Base-by-base conservation (phyloP, 2,888 invertebrate species). In the Galerucella calmariensis region DNA sequence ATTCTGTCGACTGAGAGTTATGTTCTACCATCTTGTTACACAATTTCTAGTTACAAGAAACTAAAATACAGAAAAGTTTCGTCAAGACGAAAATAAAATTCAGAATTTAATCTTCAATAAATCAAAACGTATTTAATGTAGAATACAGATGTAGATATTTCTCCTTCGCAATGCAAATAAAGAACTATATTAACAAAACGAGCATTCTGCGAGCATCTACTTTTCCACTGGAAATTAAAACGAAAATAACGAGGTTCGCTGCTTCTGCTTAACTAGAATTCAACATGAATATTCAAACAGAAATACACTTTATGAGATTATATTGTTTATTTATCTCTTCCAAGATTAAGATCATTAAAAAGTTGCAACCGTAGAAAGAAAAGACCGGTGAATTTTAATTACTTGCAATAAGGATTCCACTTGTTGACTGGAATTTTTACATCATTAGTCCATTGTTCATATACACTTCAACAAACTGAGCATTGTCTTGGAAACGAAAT, bases 171-270 rank as follows among this genome's bases (percentile, higher is more conserved):
- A 35, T 59, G 65, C n/a, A 56, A 69, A 73, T 73, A 66, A 69
- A 73, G 69, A 69, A 73, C 48, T 48, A 14, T 48, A 48, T 48
- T 14, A 48, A 48, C 14, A 27, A 69, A 73, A 56, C 65, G 56
- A 69, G 63, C 48, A 48, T 12, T 48, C 14, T 48, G 48, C 48
- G 48, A 73, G 65, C 51, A 73, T 73, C 73, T 65, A 69, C 74
- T 74, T 69, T 51, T 70, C 70, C 48, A 61, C 65, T 74, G 67
- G 35, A 73, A 73, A 73, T 73, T 69, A 69, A 68, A 73, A 73
- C 68, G 73, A 68, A 74, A 74, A 74, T 74, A 74, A 74, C 70
- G 74, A 70, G 74, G 70, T 70, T 70, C 65, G 63, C 70, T 61
- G 67, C 74, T 70, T 69, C 46, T 67, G 41, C 51, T 69, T 35